phyloP scores from a whole-genome alignment of 2,113 vertebrate genomes.

The Helogale parvula region DNA sequence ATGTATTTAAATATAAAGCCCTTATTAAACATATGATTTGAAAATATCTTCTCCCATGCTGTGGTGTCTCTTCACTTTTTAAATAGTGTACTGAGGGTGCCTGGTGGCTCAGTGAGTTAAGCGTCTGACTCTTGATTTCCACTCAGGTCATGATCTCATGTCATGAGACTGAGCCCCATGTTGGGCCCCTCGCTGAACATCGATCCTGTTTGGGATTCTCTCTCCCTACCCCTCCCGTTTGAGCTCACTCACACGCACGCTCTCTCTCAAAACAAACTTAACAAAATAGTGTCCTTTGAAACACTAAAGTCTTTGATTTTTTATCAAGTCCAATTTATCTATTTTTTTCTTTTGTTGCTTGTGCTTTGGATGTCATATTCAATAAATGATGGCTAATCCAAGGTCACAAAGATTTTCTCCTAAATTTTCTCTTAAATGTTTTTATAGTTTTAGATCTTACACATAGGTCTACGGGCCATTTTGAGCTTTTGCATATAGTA shows the following conservation, averaged over 20 bases:
- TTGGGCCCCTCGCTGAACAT: too few relatives aligned
- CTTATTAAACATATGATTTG: neutral
- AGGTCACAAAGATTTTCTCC: neutral
- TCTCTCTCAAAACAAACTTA: too few relatives aligned
- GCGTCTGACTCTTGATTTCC: too few relatives aligned
- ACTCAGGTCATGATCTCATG: too few relatives aligned
- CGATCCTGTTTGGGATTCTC: too few relatives aligned
- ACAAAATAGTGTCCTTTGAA: neutral
- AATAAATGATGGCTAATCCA: neutral
- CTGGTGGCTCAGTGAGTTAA: too few relatives aligned
- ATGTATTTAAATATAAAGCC: neutral
- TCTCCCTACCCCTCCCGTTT: too few relatives aligned
- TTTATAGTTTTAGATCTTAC: slow-evolving; percentile 10
- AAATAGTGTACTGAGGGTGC: neutral
- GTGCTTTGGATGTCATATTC: neutral
- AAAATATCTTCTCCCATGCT: neutral
- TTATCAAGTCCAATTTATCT: neutral
- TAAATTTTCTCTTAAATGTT: neutral
- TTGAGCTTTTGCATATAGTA: neutral
- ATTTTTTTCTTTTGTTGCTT: neutral
- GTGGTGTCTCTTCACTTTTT: neutral
- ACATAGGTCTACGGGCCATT: neutral
- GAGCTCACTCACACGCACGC: too few relatives aligned
- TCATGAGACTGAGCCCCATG: too few relatives aligned
- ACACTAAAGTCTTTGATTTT: slow-evolving; percentile 1